Evolutionary conservation across 1,140 invertebrate species (phyloP).

Genomic region (Branchinecta lynchi): DNA sequence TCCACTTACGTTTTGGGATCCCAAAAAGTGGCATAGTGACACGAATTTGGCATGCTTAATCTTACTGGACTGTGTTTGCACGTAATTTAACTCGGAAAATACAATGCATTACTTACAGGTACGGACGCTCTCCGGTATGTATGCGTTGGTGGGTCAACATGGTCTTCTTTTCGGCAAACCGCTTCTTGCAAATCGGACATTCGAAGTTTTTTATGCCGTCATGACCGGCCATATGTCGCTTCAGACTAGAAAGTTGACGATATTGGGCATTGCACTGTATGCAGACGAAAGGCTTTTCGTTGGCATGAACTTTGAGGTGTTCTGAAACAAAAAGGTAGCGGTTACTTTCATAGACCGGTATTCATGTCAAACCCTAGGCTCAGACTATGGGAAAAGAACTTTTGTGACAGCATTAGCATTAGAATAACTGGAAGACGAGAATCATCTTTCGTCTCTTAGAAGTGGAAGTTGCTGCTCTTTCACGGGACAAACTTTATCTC

Average conservation of each 20-base stretch:
- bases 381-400: too few species aligned
- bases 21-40: too few species aligned
- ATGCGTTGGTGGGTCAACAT: not conserved
- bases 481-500: too few species aligned
- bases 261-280: not conserved
- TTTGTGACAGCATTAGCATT: too few species aligned
- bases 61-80: too few species aligned
- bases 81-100: too few species aligned
- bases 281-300: not conserved
- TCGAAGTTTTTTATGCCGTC: not conserved
- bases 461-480: too few species aligned
- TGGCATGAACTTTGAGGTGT: not conserved
- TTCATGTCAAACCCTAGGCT: too few species aligned
- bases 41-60: too few species aligned
- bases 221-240: not conserved
- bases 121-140: not conserved
- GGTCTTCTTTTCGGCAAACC: conserved; percentile 2
- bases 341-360: not conserved
- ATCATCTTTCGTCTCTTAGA: too few species aligned
- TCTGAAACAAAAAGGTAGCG: not conserved
- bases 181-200: not conserved
- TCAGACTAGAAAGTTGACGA: not conserved
- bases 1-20: too few species aligned
- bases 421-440: too few species aligned
- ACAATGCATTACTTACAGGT: not conserved